Percentiles rank a stretch among this genome's conserved stretches.
These are phyloP conservation scores for Zosterops lateralis DNA, from an alignment of 2,113 vertebrate genomes.

Conservation along the genomic window DNA sequence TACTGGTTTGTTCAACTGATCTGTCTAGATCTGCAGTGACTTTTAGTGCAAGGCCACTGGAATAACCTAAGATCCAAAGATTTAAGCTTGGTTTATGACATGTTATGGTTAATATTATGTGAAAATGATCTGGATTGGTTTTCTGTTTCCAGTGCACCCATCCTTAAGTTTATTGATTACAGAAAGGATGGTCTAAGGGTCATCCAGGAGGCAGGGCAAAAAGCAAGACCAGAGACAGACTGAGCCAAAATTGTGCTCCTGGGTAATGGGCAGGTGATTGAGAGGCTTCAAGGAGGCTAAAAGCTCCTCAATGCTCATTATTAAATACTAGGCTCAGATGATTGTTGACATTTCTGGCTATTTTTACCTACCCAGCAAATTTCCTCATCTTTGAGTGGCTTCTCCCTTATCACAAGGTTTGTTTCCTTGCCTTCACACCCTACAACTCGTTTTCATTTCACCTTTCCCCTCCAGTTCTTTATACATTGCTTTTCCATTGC, in stretches of 20 bases:
- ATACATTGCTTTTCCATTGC: not conserved
- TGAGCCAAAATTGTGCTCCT: not conserved
- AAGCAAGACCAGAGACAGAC: not conserved
- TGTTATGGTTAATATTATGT: not conserved
- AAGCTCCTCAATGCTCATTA: fast-evolving
- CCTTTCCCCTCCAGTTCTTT: not conserved
- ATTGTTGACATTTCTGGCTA: not conserved
- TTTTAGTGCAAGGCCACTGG: not conserved
- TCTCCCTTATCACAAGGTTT: not conserved
- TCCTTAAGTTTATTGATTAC: not conserved
- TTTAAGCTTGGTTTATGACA: not conserved
- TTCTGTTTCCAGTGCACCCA: not conserved
- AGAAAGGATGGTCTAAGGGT: not conserved
- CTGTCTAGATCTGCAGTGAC: not conserved
- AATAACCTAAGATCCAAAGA: not conserved
- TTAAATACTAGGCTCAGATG: not conserved
- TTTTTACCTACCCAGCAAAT: not conserved
- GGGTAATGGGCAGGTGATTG: not conserved
- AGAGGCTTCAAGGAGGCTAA: not conserved
- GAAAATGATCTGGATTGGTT: not conserved
- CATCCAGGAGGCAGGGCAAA: not conserved
- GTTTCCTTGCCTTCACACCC: not conserved
- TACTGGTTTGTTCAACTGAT: not conserved
- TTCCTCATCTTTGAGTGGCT: not conserved
- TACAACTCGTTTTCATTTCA: not conserved